Percentiles rank a stretch among this genome's conserved stretches.
Evolutionary conservation across 1,140 invertebrate genomes (phyloP).

Genomic region (Heliconius hewitsoni): DNA sequence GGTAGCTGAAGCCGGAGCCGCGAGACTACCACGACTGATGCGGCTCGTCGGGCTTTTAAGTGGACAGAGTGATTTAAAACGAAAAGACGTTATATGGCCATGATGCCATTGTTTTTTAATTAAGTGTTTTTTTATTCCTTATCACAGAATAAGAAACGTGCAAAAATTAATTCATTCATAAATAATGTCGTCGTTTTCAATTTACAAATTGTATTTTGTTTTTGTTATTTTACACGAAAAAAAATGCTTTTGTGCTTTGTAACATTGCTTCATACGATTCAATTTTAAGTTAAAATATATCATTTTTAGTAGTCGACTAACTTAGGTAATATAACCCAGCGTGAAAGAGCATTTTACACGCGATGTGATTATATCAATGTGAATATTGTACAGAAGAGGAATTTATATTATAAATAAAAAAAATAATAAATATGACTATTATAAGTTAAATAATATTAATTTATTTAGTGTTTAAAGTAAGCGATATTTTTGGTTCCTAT

Average conservation of each 20-base stretch:
- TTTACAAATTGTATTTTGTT: not conserved
- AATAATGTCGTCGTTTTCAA: not conserved
- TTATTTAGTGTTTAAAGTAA: constrained; percentile 60
- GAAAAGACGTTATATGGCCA: constrained; percentile 37
- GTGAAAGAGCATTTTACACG: constrained; percentile 37
- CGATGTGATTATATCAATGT: constrained; percentile 58
- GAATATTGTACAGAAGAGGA: constrained; percentile 68
- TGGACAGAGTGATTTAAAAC: constrained; percentile 56
- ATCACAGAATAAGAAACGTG: not conserved
- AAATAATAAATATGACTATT: constrained; percentile 38
- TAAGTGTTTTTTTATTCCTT: not conserved
- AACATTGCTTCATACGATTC: constrained; percentile 13
- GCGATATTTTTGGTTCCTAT: constrained; percentile 75
- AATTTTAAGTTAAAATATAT: constrained; percentile 1
- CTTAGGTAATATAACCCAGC: constrained; percentile 37
- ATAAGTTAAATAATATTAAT: constrained; percentile 65
- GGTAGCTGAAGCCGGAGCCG: constrained; percentile 83
- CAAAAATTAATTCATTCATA: not conserved
- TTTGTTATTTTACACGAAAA: not conserved
- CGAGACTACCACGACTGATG: constrained; percentile 82
- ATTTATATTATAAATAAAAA: constrained; percentile 47
- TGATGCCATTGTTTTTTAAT: not conserved
- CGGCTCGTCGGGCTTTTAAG: constrained; percentile 73
- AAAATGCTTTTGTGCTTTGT: constrained; percentile 12
- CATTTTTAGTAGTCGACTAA: constrained; percentile 4